Percentiles rank a stretch among this genome's conserved stretches.
Evolutionary conservation across 2,797 vertebrate species (phyloP).

Genomic region (Anguilla obscura): DNA sequence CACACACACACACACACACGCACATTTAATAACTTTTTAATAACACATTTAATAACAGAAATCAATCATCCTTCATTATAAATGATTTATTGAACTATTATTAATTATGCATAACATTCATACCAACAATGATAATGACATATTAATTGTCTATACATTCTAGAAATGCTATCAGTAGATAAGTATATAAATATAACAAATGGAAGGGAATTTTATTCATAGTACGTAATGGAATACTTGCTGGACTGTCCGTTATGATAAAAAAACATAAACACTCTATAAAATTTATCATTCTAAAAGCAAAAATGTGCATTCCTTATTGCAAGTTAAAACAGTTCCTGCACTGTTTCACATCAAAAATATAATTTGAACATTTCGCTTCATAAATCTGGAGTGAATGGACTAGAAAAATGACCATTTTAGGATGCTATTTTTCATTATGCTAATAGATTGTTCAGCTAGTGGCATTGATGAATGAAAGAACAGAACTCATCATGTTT

Average conservation of each 20-base stretch:
- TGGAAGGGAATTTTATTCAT: background rate
- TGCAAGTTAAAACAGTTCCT: background rate
- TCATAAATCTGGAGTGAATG: conserved; percentile 5
- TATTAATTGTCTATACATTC: background rate
- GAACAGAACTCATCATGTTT: background rate
- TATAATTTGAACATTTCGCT: background rate
- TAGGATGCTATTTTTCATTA: background rate
- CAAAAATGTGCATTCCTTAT: background rate
- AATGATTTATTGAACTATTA: background rate
- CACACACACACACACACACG: no score
- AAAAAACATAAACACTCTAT: background rate
- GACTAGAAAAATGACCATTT: background rate
- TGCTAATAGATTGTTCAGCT: background rate
- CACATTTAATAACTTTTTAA: no score
- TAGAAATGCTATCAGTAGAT: background rate
- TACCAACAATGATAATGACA: background rate
- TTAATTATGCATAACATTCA: background rate
- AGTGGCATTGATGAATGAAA: background rate
- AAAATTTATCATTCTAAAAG: background rate
- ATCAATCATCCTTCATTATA: background rate
- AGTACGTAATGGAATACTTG: background rate
- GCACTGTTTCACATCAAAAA: background rate
- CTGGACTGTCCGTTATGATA: background rate
- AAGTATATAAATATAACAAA: background rate
- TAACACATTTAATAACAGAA: background rate